Evolutionary conservation across 2,797 vertebrate species (phyloP), one percentile per base, ranked within the genome.

Genomic region (Arctocebus calabarensis): DNA sequence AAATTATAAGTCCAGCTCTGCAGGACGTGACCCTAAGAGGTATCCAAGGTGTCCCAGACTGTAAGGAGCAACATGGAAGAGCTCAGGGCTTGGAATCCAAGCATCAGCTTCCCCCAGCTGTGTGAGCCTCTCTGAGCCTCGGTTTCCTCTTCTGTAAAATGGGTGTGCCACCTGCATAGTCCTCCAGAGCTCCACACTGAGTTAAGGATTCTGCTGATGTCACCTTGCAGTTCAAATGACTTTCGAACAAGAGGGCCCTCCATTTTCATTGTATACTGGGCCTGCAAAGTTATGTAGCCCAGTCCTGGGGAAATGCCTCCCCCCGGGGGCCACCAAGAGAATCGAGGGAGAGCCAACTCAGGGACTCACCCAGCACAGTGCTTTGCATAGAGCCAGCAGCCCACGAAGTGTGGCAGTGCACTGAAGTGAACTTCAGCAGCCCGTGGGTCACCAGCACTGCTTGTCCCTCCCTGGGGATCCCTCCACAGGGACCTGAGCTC

Each of bases 101-200:
- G 74, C 16, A 13, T 34, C 5, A 0, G 55, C 59, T 25, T 37
- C 73, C 55, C 22, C 0, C 37, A 1, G 16, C 83, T 83, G 43
- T 74, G 88, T n/a, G 70, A 45, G 12, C 83, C 83, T 85, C 89
- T 74, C 91, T 75, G 85, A 85, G 59, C 89, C 88, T 71, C 68
- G 0, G 2, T 68, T 29, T 83, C 43, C n/a, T 89, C 75, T 59
- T 6, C 61, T 32, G 4, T 82, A 7, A 37, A 32, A 61, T 6
- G 22, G 29, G 8, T 34, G 7, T 32, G 17, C 19, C 3, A 0
- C 43, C 45, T 11, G 0, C 5, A 2, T 9, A 0, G 7, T 8
- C 0, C 0, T 8, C 32, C 17, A 8, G 55, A 68, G 43, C 29
- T 29, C 25, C 20, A 0, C 0, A 7, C 40, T 66, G 23, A 3